Base-by-base conservation (phyloP, 2,888 invertebrate genomes). In the Folsomia candida region DNA sequence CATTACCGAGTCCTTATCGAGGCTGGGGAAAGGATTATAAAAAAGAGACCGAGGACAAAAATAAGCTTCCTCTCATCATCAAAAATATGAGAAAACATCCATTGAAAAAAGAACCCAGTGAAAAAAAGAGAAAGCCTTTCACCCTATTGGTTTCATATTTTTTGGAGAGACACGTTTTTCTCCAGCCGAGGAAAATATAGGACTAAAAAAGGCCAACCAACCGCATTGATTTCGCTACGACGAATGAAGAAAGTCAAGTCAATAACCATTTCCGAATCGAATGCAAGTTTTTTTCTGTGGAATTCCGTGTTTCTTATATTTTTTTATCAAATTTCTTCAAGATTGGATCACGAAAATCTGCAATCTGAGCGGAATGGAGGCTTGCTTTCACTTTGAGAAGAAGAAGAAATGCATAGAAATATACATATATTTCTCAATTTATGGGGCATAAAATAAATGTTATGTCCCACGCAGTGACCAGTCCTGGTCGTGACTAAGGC, bases 81-180 rank as follows among this genome's bases (percentile, higher is more conserved):
- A n/a, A n/a, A n/a, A n/a, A n/a, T n/a, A n/a, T n/a, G n/a, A n/a
- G n/a, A n/a, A n/a, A n/a, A n/a, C n/a, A n/a, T n/a, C n/a, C n/a
- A n/a, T n/a, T n/a, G n/a, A n/a, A n/a, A n/a, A n/a, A n/a, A n/a
- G n/a, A n/a, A n/a, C n/a, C n/a, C n/a, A n/a, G n/a, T n/a, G n/a
- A n/a, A n/a, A n/a, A n/a, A n/a, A n/a, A n/a, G n/a, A n/a, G n/a
- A 61, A 61, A 61, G 26, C 27, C 61, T 61, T 61, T 61, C 28
- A 61, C 26, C 61, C 28, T 61, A 61, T 61, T 61, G 61, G 61
- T 61, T 61, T 61, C 28, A 27, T 61, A 26, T 60, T 26, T 60
- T 61, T 6, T n/a, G n/a, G n/a, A n/a, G n/a, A 54, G n/a, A 54
- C 54, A 54, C 22, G 20, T 47, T 47, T 47, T 47, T 47, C 47